Conservation (phyloP, 2,888 invertebrate genomes). For the Eupithecia pulchellata region DNA sequence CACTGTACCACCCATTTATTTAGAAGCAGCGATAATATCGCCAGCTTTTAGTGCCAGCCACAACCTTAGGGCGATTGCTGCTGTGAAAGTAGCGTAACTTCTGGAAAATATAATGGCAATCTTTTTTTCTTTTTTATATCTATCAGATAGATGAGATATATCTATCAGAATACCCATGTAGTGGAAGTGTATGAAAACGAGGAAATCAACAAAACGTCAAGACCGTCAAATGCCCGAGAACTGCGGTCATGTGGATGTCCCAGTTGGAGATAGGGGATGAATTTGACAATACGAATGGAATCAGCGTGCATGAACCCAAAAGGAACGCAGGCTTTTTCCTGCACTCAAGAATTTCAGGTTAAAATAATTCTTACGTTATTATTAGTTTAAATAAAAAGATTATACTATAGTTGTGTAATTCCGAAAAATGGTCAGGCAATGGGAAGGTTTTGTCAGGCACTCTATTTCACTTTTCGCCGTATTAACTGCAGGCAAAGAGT, state of each 20-base stretch:
- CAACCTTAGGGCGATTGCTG: conserved; percentile 6
- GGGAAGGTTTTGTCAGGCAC: background rate
- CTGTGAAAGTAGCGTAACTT: background rate
- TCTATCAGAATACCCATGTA: too few species aligned
- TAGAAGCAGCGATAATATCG: conserved; percentile 37
- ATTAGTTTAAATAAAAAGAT: background rate
- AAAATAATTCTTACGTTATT: background rate
- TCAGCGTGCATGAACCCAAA: background rate
- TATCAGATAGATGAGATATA: too few species aligned
- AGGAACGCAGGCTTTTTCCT: background rate
- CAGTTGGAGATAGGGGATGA: background rate
- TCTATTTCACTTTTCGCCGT: background rate
- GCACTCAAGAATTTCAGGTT: background rate
- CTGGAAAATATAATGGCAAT: background rate
- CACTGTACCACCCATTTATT: conserved; percentile 18
- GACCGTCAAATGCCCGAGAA: too few species aligned
- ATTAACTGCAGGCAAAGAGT: background rate
- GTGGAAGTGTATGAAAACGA: too few species aligned
- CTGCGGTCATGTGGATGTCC: background rate
- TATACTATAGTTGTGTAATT: background rate
- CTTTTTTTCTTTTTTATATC: too few species aligned
- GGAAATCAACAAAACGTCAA: too few species aligned
- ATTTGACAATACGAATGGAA: background rate
- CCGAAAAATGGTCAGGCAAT: background rate
- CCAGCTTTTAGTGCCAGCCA: conserved; percentile 40